Conservation (phyloP, 2,113 vertebrate genomes). For the Tragelaphus strepsiceros region DNA sequence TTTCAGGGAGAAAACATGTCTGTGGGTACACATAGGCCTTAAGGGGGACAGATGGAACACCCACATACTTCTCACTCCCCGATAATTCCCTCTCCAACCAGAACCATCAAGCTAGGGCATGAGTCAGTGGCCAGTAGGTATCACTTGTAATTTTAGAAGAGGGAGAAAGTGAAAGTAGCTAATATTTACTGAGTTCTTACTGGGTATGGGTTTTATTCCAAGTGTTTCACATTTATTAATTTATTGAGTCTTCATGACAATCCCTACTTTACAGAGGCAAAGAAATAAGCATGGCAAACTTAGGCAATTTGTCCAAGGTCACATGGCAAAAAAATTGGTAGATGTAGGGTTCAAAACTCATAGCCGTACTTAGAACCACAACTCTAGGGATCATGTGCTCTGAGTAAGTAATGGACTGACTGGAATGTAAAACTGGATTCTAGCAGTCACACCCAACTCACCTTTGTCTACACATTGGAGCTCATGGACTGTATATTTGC, state of each 20-base stretch:
- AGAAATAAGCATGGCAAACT: neutral
- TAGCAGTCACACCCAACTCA: neutral
- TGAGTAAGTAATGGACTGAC: neutral
- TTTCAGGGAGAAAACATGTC: neutral
- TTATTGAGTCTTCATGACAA: neutral
- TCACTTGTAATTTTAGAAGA: conserved; percentile 15
- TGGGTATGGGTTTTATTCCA: neutral
- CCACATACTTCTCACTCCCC: neutral
- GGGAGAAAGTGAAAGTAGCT: neutral
- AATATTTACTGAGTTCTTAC: neutral
- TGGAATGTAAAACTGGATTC: neutral
- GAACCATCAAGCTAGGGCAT: neutral
- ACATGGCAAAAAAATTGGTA: neutral
- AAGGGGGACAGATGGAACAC: neutral
- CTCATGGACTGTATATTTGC: neutral
- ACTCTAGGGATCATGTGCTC: neutral
- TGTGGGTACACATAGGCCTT: neutral
- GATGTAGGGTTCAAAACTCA: neutral
- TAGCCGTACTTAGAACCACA: neutral
- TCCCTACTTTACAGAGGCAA: neutral
- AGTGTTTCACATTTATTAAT: neutral
- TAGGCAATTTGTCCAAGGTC: neutral
- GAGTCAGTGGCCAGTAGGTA: neutral
- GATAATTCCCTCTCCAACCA: neutral
- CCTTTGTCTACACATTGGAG: neutral